These are phyloP conservation scores for Salpingus planirostris DNA, from an alignment of 2,888 invertebrate species.

Conservation along the genomic window DNA sequence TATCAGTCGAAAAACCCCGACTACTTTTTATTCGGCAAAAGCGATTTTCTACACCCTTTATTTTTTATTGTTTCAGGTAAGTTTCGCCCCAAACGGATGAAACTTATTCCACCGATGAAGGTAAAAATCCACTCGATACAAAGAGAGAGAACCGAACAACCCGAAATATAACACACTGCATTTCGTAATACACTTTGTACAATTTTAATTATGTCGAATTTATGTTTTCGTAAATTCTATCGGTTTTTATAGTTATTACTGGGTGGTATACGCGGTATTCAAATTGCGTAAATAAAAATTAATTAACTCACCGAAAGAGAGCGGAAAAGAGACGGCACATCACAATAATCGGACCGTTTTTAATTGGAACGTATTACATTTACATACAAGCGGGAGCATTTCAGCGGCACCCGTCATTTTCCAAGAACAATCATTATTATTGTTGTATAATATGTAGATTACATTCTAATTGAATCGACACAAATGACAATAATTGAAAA, in stretches of 20 bases:
- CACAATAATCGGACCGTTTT: conserved; percentile 11
- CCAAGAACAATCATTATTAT: conserved; percentile 22
- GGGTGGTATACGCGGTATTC: conserved; percentile 3
- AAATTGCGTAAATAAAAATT: conserved; percentile 12
- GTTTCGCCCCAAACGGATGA: conserved; percentile 14
- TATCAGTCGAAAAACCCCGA: too few relatives aligned
- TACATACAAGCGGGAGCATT: conserved; percentile 9
- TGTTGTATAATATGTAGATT: too few relatives aligned
- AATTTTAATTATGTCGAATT: too few relatives aligned
- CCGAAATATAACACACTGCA: background rate
- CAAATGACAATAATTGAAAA: conserved; percentile 20
- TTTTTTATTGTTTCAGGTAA: conserved; percentile 13
- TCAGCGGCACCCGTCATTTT: conserved; percentile 2
- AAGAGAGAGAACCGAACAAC: conserved; percentile 3
- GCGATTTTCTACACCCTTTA: too few relatives aligned
- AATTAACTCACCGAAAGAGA: conserved; percentile 11
- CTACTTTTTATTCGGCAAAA: too few relatives aligned
- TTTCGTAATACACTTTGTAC: conserved; percentile 3
- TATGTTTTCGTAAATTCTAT: too few relatives aligned
- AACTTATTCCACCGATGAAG: conserved; percentile 15
- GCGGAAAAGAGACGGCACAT: conserved; percentile 11
- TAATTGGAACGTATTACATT: conserved; percentile 17
- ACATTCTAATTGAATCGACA: conserved; percentile 22
- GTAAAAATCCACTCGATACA: conserved; percentile 10
- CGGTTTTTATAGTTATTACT: background rate